Evolutionary conservation across 2,113 vertebrate species (phyloP).

Genomic region (Electrona antarctica): DNA sequence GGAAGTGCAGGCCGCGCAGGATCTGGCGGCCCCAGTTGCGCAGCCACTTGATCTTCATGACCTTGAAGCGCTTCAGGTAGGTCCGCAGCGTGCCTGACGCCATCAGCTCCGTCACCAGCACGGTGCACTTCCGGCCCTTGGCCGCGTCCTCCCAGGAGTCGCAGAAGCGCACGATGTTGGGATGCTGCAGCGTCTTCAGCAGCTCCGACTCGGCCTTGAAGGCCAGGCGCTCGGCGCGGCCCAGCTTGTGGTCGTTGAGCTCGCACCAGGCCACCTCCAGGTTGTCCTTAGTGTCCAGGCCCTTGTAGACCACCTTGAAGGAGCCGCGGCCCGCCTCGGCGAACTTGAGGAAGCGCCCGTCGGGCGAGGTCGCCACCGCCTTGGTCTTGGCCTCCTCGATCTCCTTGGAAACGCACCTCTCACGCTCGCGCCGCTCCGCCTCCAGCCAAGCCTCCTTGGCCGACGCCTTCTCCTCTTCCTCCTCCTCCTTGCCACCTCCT

Average conservation of each 20-base stretch:
- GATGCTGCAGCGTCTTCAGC: conserved; percentile 9
- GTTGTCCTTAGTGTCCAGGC: conserved; percentile 57
- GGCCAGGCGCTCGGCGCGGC: background rate
- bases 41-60: conserved; percentile 58
- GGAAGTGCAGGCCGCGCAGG: conserved; percentile 58
- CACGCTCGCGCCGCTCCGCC: no score
- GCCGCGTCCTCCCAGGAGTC: conserved; percentile 5
- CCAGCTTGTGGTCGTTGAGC: conserved; percentile 33
- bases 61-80: conserved; percentile 59
- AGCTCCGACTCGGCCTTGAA: conserved; percentile 15
- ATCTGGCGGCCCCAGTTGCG: conserved; percentile 59
- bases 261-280: conserved; percentile 63
- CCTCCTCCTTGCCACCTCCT: no score
- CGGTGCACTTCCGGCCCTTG: conserved; percentile 9
- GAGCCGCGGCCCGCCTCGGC: conserved; percentile 59
- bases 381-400: no score
- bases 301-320: conserved; percentile 21
- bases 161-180: conserved; percentile 17
- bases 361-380: conserved; percentile 57
- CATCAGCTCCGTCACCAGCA: conserved; percentile 16
- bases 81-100: conserved; percentile 7
- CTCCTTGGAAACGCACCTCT: no score
- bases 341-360: conserved; percentile 58
- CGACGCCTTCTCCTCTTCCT: no score
- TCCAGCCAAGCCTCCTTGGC: no score